phyloP scores from a whole-genome alignment of 1,140 invertebrate species.

The Akabosia matsudoensis region DNA sequence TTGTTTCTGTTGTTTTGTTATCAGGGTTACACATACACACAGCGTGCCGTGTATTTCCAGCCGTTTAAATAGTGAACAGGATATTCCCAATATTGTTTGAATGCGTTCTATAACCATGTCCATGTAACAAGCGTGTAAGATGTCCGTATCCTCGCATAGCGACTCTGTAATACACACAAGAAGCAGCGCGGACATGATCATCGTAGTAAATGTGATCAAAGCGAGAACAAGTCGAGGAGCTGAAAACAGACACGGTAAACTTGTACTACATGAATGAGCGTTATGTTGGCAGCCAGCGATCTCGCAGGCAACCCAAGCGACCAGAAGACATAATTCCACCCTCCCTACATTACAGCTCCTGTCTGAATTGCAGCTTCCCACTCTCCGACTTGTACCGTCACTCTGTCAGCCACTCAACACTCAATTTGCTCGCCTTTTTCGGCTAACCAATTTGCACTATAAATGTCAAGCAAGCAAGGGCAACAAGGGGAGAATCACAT shows the following conservation, averaged over 20 bases:
- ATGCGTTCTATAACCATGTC: too few species aligned
- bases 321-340: slow-evolving; percentile 19
- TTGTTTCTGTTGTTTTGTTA: too few species aligned
- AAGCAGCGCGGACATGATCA: neutral
- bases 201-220: neutral
- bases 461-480: slow-evolving; percentile 24
- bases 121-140: too few species aligned
- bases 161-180: neutral
- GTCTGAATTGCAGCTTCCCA: slow-evolving; percentile 12
- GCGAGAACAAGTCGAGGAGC: neutral
- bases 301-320: slow-evolving; percentile 4
- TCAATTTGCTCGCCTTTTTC: slow-evolving; percentile 24
- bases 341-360: slow-evolving; percentile 15
- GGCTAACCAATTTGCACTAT: slow-evolving; percentile 24
- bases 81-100: too few species aligned
- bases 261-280: neutral
- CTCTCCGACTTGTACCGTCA: slow-evolving; percentile 22
- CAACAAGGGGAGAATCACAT: slow-evolving; percentile 24
- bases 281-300: too few species aligned
- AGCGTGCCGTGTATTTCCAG: too few species aligned
- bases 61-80: too few species aligned
- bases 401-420: slow-evolving; percentile 24
- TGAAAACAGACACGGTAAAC: neutral
- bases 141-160: neutral
- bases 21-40: too few species aligned